Conservation (phyloP, 2,797 vertebrate species). For the Orestias chungarensis region DNA sequence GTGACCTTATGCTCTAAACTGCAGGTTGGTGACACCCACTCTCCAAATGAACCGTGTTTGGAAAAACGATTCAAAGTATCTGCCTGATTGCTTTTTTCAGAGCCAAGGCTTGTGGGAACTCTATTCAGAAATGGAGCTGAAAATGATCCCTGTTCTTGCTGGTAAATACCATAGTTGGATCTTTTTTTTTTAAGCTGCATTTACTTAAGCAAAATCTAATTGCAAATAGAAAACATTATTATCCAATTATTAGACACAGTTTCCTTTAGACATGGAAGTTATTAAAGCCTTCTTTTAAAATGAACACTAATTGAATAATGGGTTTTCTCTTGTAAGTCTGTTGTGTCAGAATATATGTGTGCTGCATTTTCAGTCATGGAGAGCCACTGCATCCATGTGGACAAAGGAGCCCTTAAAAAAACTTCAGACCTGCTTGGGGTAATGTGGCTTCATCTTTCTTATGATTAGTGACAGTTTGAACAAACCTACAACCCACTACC, state of each 20-base stretch:
- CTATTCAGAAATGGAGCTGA: conserved; percentile 88
- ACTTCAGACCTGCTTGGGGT: conserved; percentile 90
- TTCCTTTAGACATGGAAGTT: not conserved
- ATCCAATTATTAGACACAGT: not conserved
- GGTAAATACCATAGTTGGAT: conserved; percentile 71
- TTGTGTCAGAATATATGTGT: not conserved
- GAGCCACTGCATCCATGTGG: conserved; percentile 84
- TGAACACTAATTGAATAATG: not conserved
- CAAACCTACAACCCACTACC: conserved; percentile 16
- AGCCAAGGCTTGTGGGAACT: conserved; percentile 86
- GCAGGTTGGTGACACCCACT: conserved; percentile 70
- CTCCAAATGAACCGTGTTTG: not conserved
- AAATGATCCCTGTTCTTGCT: conserved; percentile 90
- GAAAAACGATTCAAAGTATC: not conserved
- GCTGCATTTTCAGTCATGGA: conserved; percentile 87
- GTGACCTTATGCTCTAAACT: conserved; percentile 76
- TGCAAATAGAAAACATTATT: not conserved
- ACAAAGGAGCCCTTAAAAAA: conserved; percentile 84
- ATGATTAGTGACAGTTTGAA: not conserved
- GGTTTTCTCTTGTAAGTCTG: not conserved
- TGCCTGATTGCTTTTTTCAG: conserved; percentile 67
- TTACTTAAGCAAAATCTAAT: too few species aligned
- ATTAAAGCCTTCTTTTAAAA: not conserved
- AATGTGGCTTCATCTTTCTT: conserved; percentile 22
- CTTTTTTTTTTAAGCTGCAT: not conserved